Evolutionary conservation across 2,797 vertebrate species (phyloP), one percentile per base, ranked within the genome.

Genomic region (Rhynchotus rufescens): DNA sequence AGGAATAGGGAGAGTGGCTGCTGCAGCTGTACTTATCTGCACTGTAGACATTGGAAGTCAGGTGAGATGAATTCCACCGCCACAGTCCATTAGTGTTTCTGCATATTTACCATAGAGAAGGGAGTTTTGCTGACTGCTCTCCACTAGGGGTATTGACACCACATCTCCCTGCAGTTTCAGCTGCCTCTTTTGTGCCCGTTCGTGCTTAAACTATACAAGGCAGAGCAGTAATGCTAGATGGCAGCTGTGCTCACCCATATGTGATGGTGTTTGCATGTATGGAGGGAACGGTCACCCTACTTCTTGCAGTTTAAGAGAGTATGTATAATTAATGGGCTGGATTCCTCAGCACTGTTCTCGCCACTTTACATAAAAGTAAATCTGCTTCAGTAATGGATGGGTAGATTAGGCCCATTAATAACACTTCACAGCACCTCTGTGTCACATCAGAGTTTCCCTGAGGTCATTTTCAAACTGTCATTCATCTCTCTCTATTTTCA

Each of bases 31-130:
- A 89, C 3, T 51, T 15, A 17, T 23, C 32, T 45, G n/a, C 60
- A 64, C 0, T 4, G 32, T 3, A 44, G 23, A 28, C 14, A 51
- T 45, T 8, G 42, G 20, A 66, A 86, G 67, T 0, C 0, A 2
- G 4, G 5, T 7, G 47, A 88, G 26, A 36, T 28, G 14, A 69
- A 51, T 8, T 6, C 28, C 2, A 5, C 40, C 13, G 8, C 15
- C 19, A 56, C 3, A 34, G 17, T 5, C 4, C 25, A 19, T 38
- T 12, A 52, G 9, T 12, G 2, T 2, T 73, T 82, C 38, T 36
- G 4, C 40, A 2, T 71, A 30, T 88, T 82, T 65, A 30, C 17
- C 15, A 3, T 32, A 57, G 76, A 36, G 4, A 14, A 40, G 45
- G 5, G 51, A 62, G 13, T 42, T 84, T 51, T 74, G 15, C 15